phyloP scores from a whole-genome alignment of 2,888 invertebrate species.

The Serripes groenlandicus region DNA sequence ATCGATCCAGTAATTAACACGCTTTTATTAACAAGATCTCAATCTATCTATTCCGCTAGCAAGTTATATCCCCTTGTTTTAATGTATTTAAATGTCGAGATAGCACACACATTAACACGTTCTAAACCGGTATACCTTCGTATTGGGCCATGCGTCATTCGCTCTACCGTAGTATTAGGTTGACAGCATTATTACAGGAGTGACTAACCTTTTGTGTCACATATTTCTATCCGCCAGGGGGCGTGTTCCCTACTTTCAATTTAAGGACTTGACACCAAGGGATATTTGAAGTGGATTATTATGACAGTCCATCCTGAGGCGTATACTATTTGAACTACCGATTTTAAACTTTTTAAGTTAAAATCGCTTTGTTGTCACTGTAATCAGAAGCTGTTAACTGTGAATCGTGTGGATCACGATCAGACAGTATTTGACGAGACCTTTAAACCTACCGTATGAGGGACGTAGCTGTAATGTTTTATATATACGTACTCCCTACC shows the following conservation, averaged over 20 bases:
- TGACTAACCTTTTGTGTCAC: conserved; percentile 11
- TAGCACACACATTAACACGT: conserved; percentile 1
- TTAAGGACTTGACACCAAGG: not conserved
- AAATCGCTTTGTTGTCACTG: too few species aligned
- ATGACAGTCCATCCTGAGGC: not conserved
- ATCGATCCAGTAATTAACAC: too few species aligned
- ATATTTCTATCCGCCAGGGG: not conserved
- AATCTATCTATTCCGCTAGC: too few species aligned
- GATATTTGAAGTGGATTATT: conserved; percentile 9
- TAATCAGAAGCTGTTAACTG: too few species aligned
- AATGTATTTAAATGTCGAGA: not conserved
- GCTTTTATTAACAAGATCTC: too few species aligned
- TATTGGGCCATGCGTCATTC: conserved; percentile 17
- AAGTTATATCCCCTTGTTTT: not conserved
- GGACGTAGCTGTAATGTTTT: too few species aligned
- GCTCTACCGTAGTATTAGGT: not conserved
- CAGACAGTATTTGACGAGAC: too few species aligned
- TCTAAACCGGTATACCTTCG: conserved; percentile 6
- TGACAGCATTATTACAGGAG: not conserved
- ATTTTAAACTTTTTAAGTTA: too few species aligned
- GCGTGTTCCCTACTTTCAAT: conserved; percentile 2
- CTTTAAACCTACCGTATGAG: too few species aligned
- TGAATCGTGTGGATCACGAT: too few species aligned
- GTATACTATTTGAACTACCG: not conserved
- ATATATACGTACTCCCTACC: too few species aligned